Evolutionary conservation across 2,113 vertebrate genomes (phyloP), one percentile per base, ranked within the genome.

Genomic region (Hyperopisus bebe): DNA sequence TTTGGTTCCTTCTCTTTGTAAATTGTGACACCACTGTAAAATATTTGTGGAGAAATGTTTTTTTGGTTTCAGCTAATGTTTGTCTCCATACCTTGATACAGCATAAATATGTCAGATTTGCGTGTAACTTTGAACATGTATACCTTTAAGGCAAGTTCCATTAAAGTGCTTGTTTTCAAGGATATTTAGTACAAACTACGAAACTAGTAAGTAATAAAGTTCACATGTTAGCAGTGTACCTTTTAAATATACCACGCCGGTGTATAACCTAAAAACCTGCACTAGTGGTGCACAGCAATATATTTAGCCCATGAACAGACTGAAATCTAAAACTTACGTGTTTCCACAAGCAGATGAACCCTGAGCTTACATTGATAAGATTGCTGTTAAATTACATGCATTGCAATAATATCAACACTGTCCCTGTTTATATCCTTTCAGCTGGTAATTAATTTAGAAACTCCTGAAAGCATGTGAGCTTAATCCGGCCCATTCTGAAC

Each of bases 281-380:
- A 42, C 35, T 80, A 80, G 35, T 5, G 35, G 39, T 42, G 17
- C 74, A 42, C 74, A 35, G 74, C 1, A 39, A 80, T 21, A 17
- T 35, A 80, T 80, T 5, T 42, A 15, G 15, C 2, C 74, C 74
- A 21, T 42, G 13, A 19, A 80, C 35, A 80, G 74, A 80, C 74
- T 42, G 15, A 42, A 80, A 80, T 39, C 15, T 74, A 74, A 35
- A 74, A 74, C 11, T 11, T 27, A 0, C 5, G 42, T 50, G 11
- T 50, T 86, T 86, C 7, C 83, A 50, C 83, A 86, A 47, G 47
- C 47, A 50, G 11, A n/a, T 86, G 83, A 86, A 86, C 83, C 47
- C 83, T 86, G 83, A 15, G 44, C 47, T 47, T 48, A 48, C 44
- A 19, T 50, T 86, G 44, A 47, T 50, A 86, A 27, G 83, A 47